Conservation (phyloP, 2,113 vertebrate genomes). For the Rattus norvegicus region GRCr8 NC_086031.1:25834501-25835000, state of each 20-base stretch:
- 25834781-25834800: not conserved
- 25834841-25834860: slow-evolving; percentile 9
- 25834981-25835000: slow-evolving; percentile 59
- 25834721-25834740: not conserved
- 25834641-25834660: not conserved
- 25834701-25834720: not conserved
- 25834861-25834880: slow-evolving; percentile 41
- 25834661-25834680: slow-evolving; percentile 25
- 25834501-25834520: not conserved
- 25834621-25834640: not conserved
- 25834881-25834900: slow-evolving; percentile 51
- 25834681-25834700: not conserved
- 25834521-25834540: not conserved
- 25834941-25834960: slow-evolving; percentile 44
- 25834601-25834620: not conserved
- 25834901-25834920: slow-evolving; percentile 50
- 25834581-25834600: not conserved
- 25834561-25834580: slow-evolving; percentile 8
- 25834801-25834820: not conserved
- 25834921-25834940: slow-evolving; percentile 25
- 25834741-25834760: not conserved
- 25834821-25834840: not conserved
- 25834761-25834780: slow-evolving; percentile 4
- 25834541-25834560: slow-evolving; percentile 38
- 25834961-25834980: slow-evolving; percentile 64